These are phyloP conservation scores for Andrena chrysosceles DNA, from an alignment of 2,888 invertebrate genomes.

Conservation along the genomic window DNA sequence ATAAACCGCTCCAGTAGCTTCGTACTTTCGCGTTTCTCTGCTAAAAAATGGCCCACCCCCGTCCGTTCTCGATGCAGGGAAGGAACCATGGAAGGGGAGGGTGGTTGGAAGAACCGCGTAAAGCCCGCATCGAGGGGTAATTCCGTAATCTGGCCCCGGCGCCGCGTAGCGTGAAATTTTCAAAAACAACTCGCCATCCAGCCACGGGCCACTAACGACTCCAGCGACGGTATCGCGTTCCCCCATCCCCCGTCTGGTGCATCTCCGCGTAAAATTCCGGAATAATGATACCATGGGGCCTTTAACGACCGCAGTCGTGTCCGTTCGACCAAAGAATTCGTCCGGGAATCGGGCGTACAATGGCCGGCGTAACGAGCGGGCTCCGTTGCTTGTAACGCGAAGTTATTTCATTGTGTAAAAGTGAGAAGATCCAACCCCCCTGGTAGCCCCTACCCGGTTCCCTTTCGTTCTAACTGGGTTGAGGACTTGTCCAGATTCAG, in stretches of 20 bases:
- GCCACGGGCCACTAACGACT: conserved; percentile 39
- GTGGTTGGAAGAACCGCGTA: background rate
- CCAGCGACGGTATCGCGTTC: conserved; percentile 17
- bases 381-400: conserved; percentile 44
- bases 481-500: conserved; percentile 71
- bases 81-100: background rate
- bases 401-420: conserved; percentile 65
- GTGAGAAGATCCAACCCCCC: background rate
- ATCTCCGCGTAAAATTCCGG: conserved; percentile 44
- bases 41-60: no score
- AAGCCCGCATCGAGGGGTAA: conserved; percentile 11
- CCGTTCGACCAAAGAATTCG: conserved; percentile 37
- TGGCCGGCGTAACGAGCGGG: conserved; percentile 35
- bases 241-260: conserved; percentile 12
- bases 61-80: background rate
- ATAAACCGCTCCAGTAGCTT: no score
- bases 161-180: conserved; percentile 42
- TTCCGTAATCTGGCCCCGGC: conserved; percentile 30
- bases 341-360: conserved; percentile 27
- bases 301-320: conserved; percentile 40
- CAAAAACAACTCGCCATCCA: conserved; percentile 41
- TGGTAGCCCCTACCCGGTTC: background rate
- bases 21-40: no score
- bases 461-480: conserved; percentile 65
- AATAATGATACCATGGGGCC: conserved; percentile 46